phyloP scores from a whole-genome alignment of 2,888 invertebrate species.

The Stramonita haemastoma region DNA sequence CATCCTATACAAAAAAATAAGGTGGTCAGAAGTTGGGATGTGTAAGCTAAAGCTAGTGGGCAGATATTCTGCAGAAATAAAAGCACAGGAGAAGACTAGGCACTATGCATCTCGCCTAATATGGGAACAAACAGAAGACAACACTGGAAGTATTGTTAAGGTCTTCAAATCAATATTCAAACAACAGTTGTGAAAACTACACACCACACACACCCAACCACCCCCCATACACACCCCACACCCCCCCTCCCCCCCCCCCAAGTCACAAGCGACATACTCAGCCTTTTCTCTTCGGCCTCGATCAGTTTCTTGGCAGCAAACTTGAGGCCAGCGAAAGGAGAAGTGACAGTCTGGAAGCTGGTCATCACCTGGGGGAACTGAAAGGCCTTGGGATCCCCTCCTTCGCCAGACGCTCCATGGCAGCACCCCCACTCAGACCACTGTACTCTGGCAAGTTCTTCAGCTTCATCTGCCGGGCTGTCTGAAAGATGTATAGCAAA shows the following conservation, averaged over 20 bases:
- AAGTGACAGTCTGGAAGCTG: constrained; percentile 88
- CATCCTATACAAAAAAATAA: no score
- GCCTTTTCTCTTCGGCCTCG: constrained; percentile 60
- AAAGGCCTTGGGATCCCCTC: constrained; percentile 78
- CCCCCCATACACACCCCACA: no score
- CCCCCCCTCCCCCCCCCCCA: not conserved
- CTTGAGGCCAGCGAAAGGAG: constrained; percentile 87
- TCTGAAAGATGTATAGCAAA: constrained; percentile 77
- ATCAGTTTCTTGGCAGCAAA: constrained; percentile 59
- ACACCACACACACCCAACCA: not conserved
- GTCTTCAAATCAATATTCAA: no score
- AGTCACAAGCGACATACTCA: constrained; percentile 58
- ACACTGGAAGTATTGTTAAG: constrained; percentile 76
- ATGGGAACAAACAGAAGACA: constrained; percentile 57
- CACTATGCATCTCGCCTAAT: no score
- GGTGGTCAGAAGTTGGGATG: no score
- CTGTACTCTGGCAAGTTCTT: constrained; percentile 86
- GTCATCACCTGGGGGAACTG: constrained; percentile 82
- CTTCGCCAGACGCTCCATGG: constrained; percentile 90
- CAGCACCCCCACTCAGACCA: constrained; percentile 88
- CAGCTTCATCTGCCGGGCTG: constrained; percentile 89
- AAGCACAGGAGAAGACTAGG: no score
- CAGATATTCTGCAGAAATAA: no score
- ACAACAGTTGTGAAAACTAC: no score
- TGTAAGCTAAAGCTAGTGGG: no score